Conservation (phyloP, 1,140 invertebrate genomes). For the Zaprionus camerounensis region DNA sequence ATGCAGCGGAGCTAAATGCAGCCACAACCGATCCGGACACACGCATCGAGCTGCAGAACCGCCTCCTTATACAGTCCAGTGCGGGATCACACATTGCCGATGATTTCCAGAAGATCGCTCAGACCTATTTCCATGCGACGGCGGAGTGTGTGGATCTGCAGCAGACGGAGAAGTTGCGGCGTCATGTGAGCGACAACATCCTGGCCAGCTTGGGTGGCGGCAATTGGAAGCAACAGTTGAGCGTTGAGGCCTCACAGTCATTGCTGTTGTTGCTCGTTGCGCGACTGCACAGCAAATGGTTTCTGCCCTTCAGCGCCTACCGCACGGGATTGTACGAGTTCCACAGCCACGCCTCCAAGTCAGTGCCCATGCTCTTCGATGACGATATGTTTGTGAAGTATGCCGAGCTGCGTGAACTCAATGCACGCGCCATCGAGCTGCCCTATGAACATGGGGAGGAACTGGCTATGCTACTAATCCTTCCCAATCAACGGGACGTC, state of each 20-base stretch:
- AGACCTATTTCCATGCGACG: constrained; percentile 76
- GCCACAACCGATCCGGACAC: constrained; percentile 59
- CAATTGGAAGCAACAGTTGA: constrained; percentile 39
- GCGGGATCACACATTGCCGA: constrained; percentile 42
- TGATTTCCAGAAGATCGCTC: constrained; percentile 77
- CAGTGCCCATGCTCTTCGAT: constrained; percentile 78
- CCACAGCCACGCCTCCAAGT: constrained; percentile 43
- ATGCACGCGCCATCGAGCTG: constrained; percentile 84
- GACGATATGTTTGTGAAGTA: constrained; percentile 81
- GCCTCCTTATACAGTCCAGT: constrained; percentile 48
- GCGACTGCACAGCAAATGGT: constrained; percentile 76
- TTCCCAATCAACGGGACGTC: constrained; percentile 85
- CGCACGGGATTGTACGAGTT: constrained; percentile 77
- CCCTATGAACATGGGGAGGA: constrained; percentile 85
- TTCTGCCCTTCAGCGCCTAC: constrained; percentile 76
- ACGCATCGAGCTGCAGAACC: constrained; percentile 57
- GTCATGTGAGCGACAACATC: constrained; percentile 50
- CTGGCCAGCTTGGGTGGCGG: constrained; percentile 56
- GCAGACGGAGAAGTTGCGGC: constrained; percentile 61
- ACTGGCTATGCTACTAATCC: constrained; percentile 86
- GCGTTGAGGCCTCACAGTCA: constrained; percentile 12
- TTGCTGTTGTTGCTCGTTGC: constrained; percentile 60
- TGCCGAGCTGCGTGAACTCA: constrained; percentile 80
- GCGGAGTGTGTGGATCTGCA: constrained; percentile 61
- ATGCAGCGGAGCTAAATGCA: constrained; percentile 57